A percentile compares a stretch with the other conserved stretches of the same genome.
Conservation (phyloP, 1,140 invertebrate genomes). For the Macrobrachium rosenbergii region DNA sequence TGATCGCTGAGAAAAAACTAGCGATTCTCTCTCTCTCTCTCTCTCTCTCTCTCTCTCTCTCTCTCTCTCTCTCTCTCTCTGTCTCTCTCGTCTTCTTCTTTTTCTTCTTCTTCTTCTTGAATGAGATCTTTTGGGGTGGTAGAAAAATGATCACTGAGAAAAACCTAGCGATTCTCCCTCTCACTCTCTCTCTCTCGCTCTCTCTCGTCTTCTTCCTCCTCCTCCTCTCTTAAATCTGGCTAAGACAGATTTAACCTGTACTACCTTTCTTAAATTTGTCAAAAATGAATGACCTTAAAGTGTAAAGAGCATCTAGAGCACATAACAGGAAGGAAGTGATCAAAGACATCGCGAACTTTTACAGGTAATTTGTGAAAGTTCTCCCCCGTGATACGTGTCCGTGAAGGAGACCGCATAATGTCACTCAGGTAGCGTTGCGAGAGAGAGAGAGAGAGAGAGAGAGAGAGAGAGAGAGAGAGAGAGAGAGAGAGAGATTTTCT, state of each 20-base stretch:
- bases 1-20: too few species aligned
- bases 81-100: not conserved
- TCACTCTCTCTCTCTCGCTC: too few species aligned
- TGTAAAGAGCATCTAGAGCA: too few species aligned
- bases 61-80: not conserved
- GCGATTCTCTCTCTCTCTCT: too few species aligned
- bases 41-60: too few species aligned
- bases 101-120: not conserved
- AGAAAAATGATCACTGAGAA: not conserved
- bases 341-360: too few species aligned
- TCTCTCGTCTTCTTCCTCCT: not conserved
- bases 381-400: too few species aligned
- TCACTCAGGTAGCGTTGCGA: not conserved
- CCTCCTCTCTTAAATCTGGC: too few species aligned
- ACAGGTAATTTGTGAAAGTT: too few species aligned
- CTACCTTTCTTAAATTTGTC: not conserved
- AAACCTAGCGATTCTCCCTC: too few species aligned
- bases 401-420: not conserved
- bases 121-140: not conserved
- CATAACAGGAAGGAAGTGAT: too few species aligned
- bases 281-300: not conserved
- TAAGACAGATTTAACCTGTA: too few species aligned
- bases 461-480: conserved; percentile 7
- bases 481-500: not conserved
- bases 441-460: conserved; percentile 23